Evolutionary conservation across 2,888 invertebrate species (phyloP), one percentile per base, ranked within the genome.

Genomic region (Brachypalpus laphriformis): DNA sequence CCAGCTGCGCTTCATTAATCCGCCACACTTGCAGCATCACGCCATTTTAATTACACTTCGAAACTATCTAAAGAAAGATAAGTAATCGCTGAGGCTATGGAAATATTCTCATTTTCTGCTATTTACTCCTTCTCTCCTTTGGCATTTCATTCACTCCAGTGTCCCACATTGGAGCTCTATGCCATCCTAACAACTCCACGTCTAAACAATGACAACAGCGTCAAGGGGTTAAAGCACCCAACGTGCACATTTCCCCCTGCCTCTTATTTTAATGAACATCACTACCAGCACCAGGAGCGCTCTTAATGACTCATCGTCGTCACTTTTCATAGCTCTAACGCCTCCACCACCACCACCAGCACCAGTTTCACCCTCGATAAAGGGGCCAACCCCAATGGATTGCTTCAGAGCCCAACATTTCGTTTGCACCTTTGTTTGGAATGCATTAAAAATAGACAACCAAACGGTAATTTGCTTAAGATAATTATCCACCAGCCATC

Each of bases 401-500:
- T 47, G 45, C 65, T 56, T 51, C 31, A n/a, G 34, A 34, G 75
- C 16, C 40, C 22, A 22, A 3, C 59, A 40, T 54, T 57, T 16
- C 51, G 22, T 66, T 65, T 59, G 18, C 82, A 78, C 82, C 82
- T 83, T 78, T 72, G 72, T 78, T 72, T 78, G 59, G 72, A 59
- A 61, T 68, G 66, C 42, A 56, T 78, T 72, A 47, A 68, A 83
- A 65, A 76, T 59, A 71, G 74, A 72, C 31, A 71, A 59, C 51
- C 61, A 25, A 68, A 66, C 66, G 66, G 78, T 83, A 83, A 83
- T 83, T 83, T 78, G 61, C 59, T 83, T 66, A 54, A 68, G 82
- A 78, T 68, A 72, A 78, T 78, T 57, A 72, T 40, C 65, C 76
- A 25, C 56, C 56, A 72, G 11, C 11, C 61, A 63, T 59, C 25